phyloP scores from a whole-genome alignment of 2,888 invertebrate genomes.

The Poecilus cupreus region DNA sequence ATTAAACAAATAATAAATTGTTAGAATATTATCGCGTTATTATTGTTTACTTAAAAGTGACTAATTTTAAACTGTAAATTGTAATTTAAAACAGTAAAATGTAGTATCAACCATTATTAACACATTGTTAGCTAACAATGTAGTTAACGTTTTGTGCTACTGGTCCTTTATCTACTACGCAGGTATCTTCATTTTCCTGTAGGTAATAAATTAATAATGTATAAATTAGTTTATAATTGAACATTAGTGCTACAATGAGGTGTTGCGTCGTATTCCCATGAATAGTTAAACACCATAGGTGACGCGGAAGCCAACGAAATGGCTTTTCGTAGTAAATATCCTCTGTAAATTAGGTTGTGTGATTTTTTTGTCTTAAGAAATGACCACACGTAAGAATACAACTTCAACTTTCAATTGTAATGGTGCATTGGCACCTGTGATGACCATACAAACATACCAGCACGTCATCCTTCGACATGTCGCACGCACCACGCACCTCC shows the following conservation, averaged over 20 bases:
- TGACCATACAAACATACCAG: not conserved
- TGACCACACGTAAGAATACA: not conserved
- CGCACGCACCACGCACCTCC: too few relatives aligned
- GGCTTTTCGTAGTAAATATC: conserved; percentile 16
- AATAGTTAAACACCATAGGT: not conserved
- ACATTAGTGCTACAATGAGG: not conserved
- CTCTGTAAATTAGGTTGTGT: conserved; percentile 3
- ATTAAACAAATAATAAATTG: too few relatives aligned
- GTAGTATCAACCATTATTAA: too few relatives aligned
- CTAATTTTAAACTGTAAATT: too few relatives aligned
- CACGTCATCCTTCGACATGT: not conserved
- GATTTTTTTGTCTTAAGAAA: not conserved
- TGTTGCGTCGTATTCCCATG: not conserved
- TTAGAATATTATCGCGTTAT: too few relatives aligned
- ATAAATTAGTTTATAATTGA: conserved; percentile 20
- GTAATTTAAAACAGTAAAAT: too few relatives aligned
- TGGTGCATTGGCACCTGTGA: conserved; percentile 20
- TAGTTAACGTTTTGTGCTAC: too few relatives aligned
- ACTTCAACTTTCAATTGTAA: not conserved
- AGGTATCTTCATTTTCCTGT: too few relatives aligned
- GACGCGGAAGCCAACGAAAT: conserved; percentile 11
- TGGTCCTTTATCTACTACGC: too few relatives aligned
- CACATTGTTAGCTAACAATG: too few relatives aligned
- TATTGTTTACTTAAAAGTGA: too few relatives aligned
- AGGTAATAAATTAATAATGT: too few relatives aligned